These are phyloP conservation scores for Medauroidea extradentata DNA, from an alignment of 1,140 invertebrate genomes.

Conservation along the genomic window DNA sequence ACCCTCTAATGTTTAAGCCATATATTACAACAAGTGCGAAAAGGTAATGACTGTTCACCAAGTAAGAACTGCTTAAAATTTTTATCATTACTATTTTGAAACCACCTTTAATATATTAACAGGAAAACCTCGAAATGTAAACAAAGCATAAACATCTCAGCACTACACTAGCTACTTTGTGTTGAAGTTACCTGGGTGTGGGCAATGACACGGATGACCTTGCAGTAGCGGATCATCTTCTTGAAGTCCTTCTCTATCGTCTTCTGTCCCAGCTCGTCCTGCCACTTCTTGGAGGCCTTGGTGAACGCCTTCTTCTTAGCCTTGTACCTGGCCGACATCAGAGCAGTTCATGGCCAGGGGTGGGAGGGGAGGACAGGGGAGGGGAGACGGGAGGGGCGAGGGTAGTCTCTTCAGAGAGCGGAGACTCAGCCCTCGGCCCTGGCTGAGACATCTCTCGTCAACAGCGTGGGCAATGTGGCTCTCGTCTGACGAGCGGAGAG, in stretches of 20 bases:
- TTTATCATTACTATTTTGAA: too few relatives aligned
- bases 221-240: conserved; percentile 98
- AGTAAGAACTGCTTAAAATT: too few relatives aligned
- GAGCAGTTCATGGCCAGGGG: background rate
- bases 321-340: conserved; percentile 78
- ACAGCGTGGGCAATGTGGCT: conserved; percentile 10
- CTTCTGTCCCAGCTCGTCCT: conserved; percentile 92
- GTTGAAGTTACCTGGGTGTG: conserved; percentile 85
- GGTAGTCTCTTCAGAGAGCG: conserved; percentile 29
- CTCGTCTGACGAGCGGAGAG: conserved; percentile 42
- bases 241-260: conserved; percentile 95
- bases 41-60: too few relatives aligned
- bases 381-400: background rate
- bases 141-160: background rate
- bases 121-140: background rate
- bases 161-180: background rate
- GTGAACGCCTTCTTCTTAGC: conserved; percentile 99
- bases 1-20: too few relatives aligned
- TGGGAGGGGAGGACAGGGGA: conserved; percentile 1
- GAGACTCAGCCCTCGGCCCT: conserved; percentile 43
- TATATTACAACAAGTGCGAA: too few relatives aligned
- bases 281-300: conserved; percentile 98
- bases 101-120: too few relatives aligned
- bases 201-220: conserved; percentile 91
- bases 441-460: background rate